Conservation (phyloP, 2,888 invertebrate genomes). For the Troglohyphantes excavatus region DNA sequence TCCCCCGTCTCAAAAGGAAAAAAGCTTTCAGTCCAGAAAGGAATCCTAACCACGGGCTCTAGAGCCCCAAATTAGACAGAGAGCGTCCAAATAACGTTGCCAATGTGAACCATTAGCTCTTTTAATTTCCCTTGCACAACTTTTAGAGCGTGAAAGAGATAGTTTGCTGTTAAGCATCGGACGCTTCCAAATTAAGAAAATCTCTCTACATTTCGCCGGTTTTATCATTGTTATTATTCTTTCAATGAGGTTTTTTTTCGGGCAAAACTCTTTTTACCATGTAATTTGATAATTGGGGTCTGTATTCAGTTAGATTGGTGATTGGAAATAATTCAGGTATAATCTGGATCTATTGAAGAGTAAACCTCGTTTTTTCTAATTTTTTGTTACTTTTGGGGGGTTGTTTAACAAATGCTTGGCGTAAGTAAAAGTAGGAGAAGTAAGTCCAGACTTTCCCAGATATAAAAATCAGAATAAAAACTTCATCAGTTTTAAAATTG, state of each 20-base stretch:
- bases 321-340: neutral
- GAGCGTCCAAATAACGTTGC: neutral
- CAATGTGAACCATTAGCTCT: conserved; percentile 22
- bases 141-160: conserved; percentile 37
- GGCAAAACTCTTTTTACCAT: neutral
- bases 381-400: too few relatives aligned
- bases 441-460: too few relatives aligned
- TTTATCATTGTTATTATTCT: conserved; percentile 19
- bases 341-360: neutral
- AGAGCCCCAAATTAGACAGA: conserved; percentile 20
- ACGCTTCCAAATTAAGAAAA: conserved; percentile 31
- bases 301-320: neutral
- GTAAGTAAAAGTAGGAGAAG: too few relatives aligned
- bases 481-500: too few relatives aligned
- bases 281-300: conserved; percentile 21
- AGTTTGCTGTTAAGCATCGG: conserved; percentile 20
- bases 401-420: too few relatives aligned
- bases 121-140: conserved; percentile 29
- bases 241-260: neutral
- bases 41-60: conserved; percentile 16
- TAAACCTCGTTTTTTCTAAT: neutral
- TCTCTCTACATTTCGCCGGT: conserved; percentile 14
- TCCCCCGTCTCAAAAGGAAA: neutral
- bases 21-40: neutral
- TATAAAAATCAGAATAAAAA: too few relatives aligned